Conservation (phyloP, 2,888 invertebrate genomes). For the Nycteola revayana region DNA sequence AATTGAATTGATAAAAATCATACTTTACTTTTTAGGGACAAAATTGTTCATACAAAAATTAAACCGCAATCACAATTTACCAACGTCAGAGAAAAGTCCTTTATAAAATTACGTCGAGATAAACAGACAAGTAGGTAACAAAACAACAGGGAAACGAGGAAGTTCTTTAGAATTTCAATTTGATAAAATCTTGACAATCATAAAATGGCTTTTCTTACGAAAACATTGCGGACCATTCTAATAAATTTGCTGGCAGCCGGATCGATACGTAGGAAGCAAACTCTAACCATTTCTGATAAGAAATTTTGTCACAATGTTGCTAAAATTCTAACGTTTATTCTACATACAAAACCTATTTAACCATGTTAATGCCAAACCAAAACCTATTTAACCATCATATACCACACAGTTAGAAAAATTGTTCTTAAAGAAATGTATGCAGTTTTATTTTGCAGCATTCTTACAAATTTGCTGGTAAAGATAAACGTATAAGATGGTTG, state of each 20-base stretch:
- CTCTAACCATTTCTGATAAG: conserved; percentile 5
- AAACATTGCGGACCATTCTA: conserved; percentile 7
- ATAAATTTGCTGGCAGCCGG: conserved; percentile 1
- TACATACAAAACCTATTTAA: too few species aligned
- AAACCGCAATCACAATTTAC: conserved; percentile 26
- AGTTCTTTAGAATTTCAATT: conserved; percentile 27
- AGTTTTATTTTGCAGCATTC: too few species aligned
- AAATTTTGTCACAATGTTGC: not conserved
- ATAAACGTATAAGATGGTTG: too few species aligned
- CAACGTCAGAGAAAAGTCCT: conserved; percentile 15
- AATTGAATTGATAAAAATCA: too few species aligned
- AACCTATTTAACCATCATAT: too few species aligned
- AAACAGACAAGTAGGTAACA: conserved; percentile 19
- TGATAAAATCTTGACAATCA: conserved; percentile 30
- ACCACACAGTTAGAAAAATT: too few species aligned
- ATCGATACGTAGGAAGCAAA: conserved; percentile 8
- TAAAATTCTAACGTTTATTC: too few species aligned
- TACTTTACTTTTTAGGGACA: too few species aligned
- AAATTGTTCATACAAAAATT: conserved; percentile 4
- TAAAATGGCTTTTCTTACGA: conserved; percentile 22
- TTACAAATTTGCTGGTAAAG: too few species aligned
- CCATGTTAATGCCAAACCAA: too few species aligned
- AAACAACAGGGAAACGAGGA: conserved; percentile 20
- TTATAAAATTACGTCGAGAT: conserved; percentile 24
- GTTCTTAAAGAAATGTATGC: too few species aligned